Conservation (phyloP, 2,888 invertebrate species). For the Brenthis hecate region DNA sequence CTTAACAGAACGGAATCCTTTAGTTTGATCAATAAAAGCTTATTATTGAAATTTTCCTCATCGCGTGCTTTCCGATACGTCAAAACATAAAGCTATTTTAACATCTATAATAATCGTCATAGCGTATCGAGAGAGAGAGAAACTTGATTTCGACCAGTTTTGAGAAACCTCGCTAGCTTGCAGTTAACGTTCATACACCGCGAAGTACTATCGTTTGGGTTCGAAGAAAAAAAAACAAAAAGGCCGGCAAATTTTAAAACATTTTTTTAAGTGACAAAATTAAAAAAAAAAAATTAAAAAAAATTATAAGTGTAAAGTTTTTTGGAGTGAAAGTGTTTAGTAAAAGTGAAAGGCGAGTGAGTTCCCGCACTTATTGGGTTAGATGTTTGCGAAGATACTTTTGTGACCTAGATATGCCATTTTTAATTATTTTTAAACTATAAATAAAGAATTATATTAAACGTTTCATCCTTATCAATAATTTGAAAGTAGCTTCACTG, state of each 20-base stretch:
- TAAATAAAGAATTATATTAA: background rate
- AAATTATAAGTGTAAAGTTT: conserved; percentile 31
- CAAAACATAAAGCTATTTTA: conserved; percentile 48
- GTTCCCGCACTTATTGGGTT: conserved; percentile 55
- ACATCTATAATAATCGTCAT: conserved; percentile 59
- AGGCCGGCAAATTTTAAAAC: conserved; percentile 37
- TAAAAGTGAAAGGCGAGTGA: conserved; percentile 72
- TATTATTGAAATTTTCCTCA: conserved; percentile 49
- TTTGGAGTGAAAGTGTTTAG: conserved; percentile 71
- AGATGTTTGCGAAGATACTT: conserved; percentile 51
- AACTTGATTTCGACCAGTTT: conserved; percentile 62
- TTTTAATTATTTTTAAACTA: conserved; percentile 24
- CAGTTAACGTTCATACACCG: conserved; percentile 59
- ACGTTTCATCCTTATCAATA: too few species aligned
- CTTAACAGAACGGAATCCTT: background rate
- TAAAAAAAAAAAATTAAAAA: background rate
- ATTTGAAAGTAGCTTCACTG: too few species aligned
- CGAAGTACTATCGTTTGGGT: conserved; percentile 48
- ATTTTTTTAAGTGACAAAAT: background rate
- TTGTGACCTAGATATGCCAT: conserved; percentile 48
- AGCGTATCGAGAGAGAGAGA: conserved; percentile 46
- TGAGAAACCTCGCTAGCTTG: conserved; percentile 55
- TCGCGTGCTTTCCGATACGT: conserved; percentile 56
- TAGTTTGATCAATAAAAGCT: conserved; percentile 32
- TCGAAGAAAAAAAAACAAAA: conserved; percentile 44